These are phyloP conservation scores for Triops longicaudatus DNA, from an alignment of 1,140 invertebrate genomes.

Conservation along the genomic window DNA sequence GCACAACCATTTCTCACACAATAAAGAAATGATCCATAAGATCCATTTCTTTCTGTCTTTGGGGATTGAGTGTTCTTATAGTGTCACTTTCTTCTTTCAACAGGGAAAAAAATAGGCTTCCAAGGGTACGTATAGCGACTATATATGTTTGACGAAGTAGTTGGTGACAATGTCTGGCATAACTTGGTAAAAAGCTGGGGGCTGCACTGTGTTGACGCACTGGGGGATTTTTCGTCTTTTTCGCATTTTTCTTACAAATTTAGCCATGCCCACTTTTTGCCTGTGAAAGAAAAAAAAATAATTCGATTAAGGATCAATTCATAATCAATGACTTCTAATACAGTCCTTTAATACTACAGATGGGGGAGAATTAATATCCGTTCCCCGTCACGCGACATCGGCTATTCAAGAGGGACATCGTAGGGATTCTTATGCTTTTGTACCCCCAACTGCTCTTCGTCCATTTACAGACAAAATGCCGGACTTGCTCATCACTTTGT, in stretches of 20 bases:
- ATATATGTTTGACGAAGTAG: neutral
- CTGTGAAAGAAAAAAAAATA: neutral
- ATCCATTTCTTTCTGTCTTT: neutral
- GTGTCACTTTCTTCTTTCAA: neutral
- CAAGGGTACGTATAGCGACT: conserved; percentile 1
- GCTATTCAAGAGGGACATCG: neutral
- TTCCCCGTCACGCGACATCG: neutral
- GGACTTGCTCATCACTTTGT: neutral
- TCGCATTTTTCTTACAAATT: neutral
- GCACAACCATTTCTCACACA: conserved; percentile 6
- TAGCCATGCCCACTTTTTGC: neutral
- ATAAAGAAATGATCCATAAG: neutral
- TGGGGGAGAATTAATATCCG: too few relatives aligned
- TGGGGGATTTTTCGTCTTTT: neutral
- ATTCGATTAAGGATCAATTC: neutral
- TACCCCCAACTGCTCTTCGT: neutral
- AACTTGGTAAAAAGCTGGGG: conserved; percentile 5
- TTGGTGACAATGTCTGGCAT: neutral
- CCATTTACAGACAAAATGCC: neutral
- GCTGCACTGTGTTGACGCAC: conserved; percentile 6
- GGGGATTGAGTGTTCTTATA: neutral
- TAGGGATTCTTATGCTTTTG: conserved; percentile 3
- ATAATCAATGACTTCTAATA: too few relatives aligned
- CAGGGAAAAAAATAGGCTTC: neutral
- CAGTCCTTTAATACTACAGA: too few relatives aligned